Base-by-base conservation (phyloP, 2,888 invertebrate genomes). In the Antitype chi region DNA sequence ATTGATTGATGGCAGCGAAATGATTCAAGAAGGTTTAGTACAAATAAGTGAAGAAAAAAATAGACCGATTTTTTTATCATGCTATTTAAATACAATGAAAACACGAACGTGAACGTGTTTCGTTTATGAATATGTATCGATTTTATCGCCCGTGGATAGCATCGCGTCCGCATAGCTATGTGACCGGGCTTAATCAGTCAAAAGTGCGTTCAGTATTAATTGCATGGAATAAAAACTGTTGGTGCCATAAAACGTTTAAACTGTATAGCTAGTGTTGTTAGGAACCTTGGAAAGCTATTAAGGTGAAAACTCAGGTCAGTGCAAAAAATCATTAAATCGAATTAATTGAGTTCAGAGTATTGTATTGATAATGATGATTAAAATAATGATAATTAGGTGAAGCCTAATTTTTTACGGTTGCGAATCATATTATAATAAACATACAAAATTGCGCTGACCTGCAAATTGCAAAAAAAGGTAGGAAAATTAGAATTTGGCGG, bases 181-280 rank as follows among this genome's bases (percentile, higher is more conserved):
- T 78, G 64, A 32, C 15, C 32, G 62, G 67, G 57, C 25, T 23
- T 70, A 38, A 60, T 25, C 47, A 59, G 55, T 76, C 23, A 57
- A 38, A 63, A 84, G 70, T 72, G 72, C 74, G 62, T 77, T 85
- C 84, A 85, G 85, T 87, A 85, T 87, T 86, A 86, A 63, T 74
- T 81, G 43, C 66, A 67, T 74, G 78, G 43, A 70, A 68, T 83
- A 70, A 68, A 80, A 67, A 75, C 47, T 74, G 74, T 81, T 66
- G 82, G 87, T 87, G 87, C 87, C 87, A 87, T 87, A 87, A 69
- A 60, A 64, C 55, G 63, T 71, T 74, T 49, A n/a, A 53, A 67
- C 28, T 53, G 60, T 70, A 13, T 15, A 43, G 32, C 76, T 78
- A 72, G 68, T 69, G 84, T 69, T 79, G 84, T 66, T 73, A 52